Evolutionary conservation across 2,888 invertebrate species (phyloP).

Genomic region (Amaurobius ferox): DNA sequence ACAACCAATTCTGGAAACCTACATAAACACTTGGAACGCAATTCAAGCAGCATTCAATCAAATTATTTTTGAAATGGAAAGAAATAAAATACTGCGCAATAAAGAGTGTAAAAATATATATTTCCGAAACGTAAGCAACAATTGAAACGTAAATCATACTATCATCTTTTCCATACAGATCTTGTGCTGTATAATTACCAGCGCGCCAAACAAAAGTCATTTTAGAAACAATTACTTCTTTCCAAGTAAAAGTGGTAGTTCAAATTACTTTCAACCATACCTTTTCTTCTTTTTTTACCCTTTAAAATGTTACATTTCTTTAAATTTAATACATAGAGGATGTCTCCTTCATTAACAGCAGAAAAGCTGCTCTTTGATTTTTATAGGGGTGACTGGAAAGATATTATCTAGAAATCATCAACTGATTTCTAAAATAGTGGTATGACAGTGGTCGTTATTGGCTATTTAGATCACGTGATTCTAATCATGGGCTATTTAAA

Average conservation of each 20-base stretch:
- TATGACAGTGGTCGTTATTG: not conserved
- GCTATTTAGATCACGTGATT: too few relatives aligned
- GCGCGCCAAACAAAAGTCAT: not conserved
- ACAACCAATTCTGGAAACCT: too few relatives aligned
- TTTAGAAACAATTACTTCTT: not conserved
- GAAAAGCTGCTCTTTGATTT: slow-evolving; percentile 14
- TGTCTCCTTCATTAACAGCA: not conserved
- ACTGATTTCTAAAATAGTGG: not conserved
- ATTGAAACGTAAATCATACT: not conserved
- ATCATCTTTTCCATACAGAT: not conserved
- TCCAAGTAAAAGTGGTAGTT: not conserved
- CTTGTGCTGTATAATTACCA: not conserved
- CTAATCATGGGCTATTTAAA: too few relatives aligned
- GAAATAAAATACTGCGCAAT: too few relatives aligned
- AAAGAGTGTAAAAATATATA: too few relatives aligned
- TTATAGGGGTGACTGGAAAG: not conserved
- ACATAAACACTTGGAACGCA: too few relatives aligned
- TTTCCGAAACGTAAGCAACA: too few relatives aligned
- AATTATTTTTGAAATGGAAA: too few relatives aligned
- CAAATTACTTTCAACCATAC: not conserved
- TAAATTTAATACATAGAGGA: not conserved
- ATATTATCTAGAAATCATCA: not conserved
- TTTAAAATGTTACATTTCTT: slow-evolving; percentile 2
- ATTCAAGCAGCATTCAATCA: too few relatives aligned
- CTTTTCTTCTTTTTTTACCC: not conserved